Percentiles rank a stretch among this genome's conserved stretches.
Evolutionary conservation across 2,113 vertebrate genomes (phyloP).

Genomic region (Cebus imitator): DNA sequence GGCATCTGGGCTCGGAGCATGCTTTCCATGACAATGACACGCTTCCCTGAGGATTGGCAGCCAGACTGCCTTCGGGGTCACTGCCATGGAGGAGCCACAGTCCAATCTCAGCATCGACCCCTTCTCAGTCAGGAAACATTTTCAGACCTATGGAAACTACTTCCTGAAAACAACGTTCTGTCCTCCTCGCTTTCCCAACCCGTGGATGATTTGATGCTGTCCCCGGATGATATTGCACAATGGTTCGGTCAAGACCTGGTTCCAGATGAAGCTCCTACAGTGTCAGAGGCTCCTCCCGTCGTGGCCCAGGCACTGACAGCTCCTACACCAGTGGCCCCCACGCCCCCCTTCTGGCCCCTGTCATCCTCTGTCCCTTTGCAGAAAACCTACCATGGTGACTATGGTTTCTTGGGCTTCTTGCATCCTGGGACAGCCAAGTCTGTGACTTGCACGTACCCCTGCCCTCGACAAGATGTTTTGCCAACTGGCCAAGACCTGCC

Average conservation of each 20-base stretch:
- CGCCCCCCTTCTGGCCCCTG: slow-evolving; percentile 76
- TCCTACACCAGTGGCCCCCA: neutral
- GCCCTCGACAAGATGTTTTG: slow-evolving; percentile 90
- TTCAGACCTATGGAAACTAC: slow-evolving; percentile 82
- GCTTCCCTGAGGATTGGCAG: neutral
- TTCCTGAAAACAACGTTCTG: slow-evolving; percentile 52
- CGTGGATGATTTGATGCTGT: neutral
- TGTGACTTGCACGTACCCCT: slow-evolving; percentile 87
- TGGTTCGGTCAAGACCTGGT: neutral
- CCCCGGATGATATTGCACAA: neutral
- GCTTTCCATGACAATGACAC: slow-evolving; percentile 39
- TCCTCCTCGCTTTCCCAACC: neutral
- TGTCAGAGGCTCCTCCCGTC: neutral
- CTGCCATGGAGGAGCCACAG: slow-evolving; percentile 69
- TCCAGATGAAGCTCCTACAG: neutral
- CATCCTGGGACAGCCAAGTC: slow-evolving; percentile 89
- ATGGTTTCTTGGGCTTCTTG: slow-evolving; percentile 86
- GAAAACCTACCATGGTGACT: slow-evolving; percentile 81
- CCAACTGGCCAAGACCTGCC: slow-evolving; percentile 89
- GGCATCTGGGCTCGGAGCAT: neutral
- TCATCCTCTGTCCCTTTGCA: slow-evolving; percentile 85
- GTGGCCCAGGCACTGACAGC: neutral
- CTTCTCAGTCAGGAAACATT: slow-evolving; percentile 87
- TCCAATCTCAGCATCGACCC: neutral
- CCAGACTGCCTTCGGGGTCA: neutral